Conservation (phyloP, 2,888 invertebrate species). For the Thelaira solivaga region DNA sequence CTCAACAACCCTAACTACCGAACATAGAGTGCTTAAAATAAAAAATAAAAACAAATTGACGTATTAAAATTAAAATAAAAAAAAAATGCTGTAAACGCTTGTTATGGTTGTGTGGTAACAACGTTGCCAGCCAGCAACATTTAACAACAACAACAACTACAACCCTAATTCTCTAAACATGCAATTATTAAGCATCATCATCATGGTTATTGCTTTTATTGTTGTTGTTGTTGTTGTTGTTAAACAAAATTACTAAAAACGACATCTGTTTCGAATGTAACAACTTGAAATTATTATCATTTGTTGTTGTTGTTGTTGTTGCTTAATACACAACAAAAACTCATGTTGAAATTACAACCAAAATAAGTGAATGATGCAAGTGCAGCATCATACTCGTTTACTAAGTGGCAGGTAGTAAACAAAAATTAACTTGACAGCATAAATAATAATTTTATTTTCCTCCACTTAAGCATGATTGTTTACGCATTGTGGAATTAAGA, state of each 20-base stretch:
- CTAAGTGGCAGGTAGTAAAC: constrained; percentile 38
- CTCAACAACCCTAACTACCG: background rate
- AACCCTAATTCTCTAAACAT: constrained; percentile 60
- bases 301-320: background rate
- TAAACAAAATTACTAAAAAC: constrained; percentile 48
- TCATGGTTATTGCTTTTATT: background rate
- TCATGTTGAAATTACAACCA: constrained; percentile 33
- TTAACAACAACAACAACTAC: constrained; percentile 20
- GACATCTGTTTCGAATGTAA: constrained; percentile 52
- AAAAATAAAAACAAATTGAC: constrained; percentile 13
- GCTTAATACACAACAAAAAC: constrained; percentile 13
- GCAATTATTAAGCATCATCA: constrained; percentile 59
- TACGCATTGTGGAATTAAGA: constrained; percentile 16
- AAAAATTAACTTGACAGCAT: constrained; percentile 56
- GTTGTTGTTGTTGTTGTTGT: constrained; percentile 18
- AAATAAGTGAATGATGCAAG: constrained; percentile 47
- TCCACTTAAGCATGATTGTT: constrained; percentile 31
- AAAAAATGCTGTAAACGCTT: constrained; percentile 41
- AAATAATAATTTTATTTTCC: constrained; percentile 38
- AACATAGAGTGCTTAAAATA: constrained; percentile 19
- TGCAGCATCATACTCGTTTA: constrained; percentile 51
- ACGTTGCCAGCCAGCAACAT: constrained; percentile 30
- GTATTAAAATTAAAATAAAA: constrained; percentile 27
- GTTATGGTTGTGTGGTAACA: constrained; percentile 59
- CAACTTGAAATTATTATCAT: background rate